phyloP scores from a whole-genome alignment of 2,113 vertebrate genomes.

The Megaceryle maxima region DNA sequence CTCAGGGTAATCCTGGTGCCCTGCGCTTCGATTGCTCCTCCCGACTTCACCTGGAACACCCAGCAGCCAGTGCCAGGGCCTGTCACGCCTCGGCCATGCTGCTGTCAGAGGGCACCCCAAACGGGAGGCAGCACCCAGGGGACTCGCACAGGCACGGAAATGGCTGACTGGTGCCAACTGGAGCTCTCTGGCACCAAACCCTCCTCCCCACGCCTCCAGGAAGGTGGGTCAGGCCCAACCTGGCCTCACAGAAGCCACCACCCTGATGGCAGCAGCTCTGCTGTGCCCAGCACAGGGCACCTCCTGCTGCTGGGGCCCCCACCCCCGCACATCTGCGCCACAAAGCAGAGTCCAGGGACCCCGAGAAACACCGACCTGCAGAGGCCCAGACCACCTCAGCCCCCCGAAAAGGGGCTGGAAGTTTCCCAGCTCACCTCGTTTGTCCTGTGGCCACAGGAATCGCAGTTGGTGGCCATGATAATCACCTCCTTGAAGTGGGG shows the following conservation, averaged over 20 bases:
- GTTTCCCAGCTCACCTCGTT: constrained; percentile 80
- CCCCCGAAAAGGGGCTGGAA: accelerated
- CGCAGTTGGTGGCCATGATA: constrained; percentile 97
- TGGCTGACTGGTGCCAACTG: accelerated
- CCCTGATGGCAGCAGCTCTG: not conserved
- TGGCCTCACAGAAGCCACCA: accelerated
- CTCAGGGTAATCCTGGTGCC: constrained; percentile 89
- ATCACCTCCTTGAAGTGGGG: constrained; percentile 97
- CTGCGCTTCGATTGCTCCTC: constrained; percentile 85
- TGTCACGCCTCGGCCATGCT: accelerated
- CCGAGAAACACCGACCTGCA: accelerated
- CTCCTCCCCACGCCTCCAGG: not conserved
- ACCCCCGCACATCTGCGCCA: not conserved
- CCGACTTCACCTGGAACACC: constrained; percentile 84
- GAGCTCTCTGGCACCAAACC: not conserved
- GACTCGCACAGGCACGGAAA: accelerated
- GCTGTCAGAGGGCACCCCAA: not conserved
- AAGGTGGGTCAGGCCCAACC: not conserved
- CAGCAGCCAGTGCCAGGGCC: not conserved
- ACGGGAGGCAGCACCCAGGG: accelerated
- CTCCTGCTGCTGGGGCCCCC: too few species aligned
- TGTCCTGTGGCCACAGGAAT: constrained; percentile 89
- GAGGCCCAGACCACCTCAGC: accelerated
- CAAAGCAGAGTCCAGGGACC: not conserved
- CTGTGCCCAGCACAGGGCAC: too few species aligned